Conservation (phyloP, 2,113 vertebrate genomes). For the Syngnathus typhle region DNA sequence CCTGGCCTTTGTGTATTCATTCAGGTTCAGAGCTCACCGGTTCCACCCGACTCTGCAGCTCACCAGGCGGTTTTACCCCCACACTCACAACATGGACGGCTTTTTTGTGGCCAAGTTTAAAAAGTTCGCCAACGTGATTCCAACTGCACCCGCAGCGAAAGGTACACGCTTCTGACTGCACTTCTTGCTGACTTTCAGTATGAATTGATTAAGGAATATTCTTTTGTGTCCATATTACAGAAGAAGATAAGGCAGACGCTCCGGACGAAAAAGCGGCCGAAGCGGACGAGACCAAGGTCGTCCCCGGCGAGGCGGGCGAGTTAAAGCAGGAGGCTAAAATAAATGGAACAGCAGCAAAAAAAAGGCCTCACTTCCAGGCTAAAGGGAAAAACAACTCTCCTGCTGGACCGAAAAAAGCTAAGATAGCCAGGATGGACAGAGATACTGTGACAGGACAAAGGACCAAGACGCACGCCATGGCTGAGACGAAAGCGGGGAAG, state of each 20-base stretch:
- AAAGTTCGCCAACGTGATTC: slow-evolving; percentile 88
- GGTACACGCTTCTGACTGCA: slow-evolving; percentile 32
- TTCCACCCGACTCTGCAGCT: slow-evolving; percentile 87
- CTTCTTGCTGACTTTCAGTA: background rate
- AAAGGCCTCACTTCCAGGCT: slow-evolving; percentile 12
- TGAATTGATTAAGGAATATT: slow-evolving; percentile 4
- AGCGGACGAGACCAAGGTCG: slow-evolving; percentile 30
- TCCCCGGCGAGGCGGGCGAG: slow-evolving; percentile 6
- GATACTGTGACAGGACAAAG: slow-evolving; percentile 37
- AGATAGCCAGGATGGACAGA: slow-evolving; percentile 56
- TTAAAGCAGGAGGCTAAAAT: slow-evolving; percentile 34
- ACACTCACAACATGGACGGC: slow-evolving; percentile 96
- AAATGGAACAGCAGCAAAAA: slow-evolving; percentile 44
- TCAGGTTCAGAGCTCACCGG: slow-evolving; percentile 82
- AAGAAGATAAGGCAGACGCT: slow-evolving; percentile 43
- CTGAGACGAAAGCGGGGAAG: slow-evolving; percentile 46
- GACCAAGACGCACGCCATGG: slow-evolving; percentile 25
- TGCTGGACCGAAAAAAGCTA: slow-evolving; percentile 60
- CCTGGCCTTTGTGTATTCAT: background rate
- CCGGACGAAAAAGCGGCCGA: slow-evolving; percentile 40
- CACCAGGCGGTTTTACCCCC: slow-evolving; percentile 87
- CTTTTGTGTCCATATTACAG: slow-evolving; percentile 29
- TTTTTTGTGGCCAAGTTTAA: slow-evolving; percentile 96
- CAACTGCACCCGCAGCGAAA: slow-evolving; percentile 63
- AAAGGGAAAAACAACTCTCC: slow-evolving; percentile 44